These are phyloP conservation scores for Lasiurus cinereus DNA, from an alignment of 2,113 vertebrate species.

Conservation along the genomic window DNA sequence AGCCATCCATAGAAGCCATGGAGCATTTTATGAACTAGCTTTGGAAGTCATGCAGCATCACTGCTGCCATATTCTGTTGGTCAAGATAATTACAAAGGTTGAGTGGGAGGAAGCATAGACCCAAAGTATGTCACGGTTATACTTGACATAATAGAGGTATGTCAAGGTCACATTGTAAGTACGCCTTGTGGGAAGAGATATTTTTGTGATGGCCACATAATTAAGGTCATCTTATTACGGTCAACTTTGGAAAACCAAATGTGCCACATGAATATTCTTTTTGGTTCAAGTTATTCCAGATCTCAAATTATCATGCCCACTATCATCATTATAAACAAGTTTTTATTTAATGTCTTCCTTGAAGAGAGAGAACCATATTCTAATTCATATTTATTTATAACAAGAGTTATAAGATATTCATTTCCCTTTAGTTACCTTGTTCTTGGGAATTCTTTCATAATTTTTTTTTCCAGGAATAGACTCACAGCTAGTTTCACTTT, in stretches of 20 bases:
- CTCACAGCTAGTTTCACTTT: conserved; percentile 70
- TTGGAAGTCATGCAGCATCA: background rate
- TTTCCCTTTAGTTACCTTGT: conserved; percentile 27
- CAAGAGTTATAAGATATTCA: background rate
- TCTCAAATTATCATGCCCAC: background rate
- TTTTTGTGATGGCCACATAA: background rate
- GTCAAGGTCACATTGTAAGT: background rate
- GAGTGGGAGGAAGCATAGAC: background rate
- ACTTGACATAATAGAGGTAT: background rate
- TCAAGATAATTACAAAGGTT: background rate
- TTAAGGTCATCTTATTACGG: background rate
- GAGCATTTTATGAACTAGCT: background rate
- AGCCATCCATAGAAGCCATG: background rate
- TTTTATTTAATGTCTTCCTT: conserved; percentile 33
- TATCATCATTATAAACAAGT: background rate
- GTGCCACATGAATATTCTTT: background rate
- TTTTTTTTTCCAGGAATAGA: background rate
- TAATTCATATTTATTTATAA: conserved; percentile 61
- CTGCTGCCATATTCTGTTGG: background rate
- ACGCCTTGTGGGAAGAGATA: background rate
- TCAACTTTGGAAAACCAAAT: conserved; percentile 33
- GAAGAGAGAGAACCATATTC: background rate
- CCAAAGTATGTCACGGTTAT: background rate
- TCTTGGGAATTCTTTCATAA: background rate
- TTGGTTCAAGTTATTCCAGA: background rate